Percentiles rank a stretch among this genome's conserved stretches.
phyloP scores from a whole-genome alignment of 2,113 vertebrate genomes.

The Myotis davidii region DNA sequence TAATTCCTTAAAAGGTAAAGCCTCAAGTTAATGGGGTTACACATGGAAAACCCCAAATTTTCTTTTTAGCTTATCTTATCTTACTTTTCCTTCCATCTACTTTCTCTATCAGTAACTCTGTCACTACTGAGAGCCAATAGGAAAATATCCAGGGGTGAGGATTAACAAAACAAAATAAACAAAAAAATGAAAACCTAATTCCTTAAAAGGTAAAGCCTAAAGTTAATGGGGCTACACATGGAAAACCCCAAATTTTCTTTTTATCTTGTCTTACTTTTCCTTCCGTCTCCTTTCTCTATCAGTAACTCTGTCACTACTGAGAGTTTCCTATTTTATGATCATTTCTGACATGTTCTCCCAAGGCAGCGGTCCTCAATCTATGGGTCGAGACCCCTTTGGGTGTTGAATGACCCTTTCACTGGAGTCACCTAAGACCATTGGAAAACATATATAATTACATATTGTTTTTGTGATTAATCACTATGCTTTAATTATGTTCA shows the following conservation, averaged over 20 bases:
- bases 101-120: slow-evolving; percentile 36
- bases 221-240: neutral
- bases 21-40: neutral
- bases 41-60: neutral
- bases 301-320: neutral
- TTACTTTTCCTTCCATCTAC: neutral
- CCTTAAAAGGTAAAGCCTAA: neutral
- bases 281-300: neutral
- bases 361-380: neutral
- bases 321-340: neutral
- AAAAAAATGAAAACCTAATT: neutral
- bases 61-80: neutral
- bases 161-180: no score
- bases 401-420: no score
- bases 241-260: neutral
- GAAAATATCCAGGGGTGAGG: no score
- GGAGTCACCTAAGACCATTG: no score
- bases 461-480: no score
- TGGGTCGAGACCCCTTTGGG: no score
- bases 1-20: neutral
- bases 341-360: slow-evolving; percentile 26
- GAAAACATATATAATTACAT: no score
- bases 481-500: no score
- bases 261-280: slow-evolving; percentile 34
- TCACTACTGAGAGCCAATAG: neutral